Conservation (phyloP, 2,113 vertebrate species). For the Python bivittatus region DNA sequence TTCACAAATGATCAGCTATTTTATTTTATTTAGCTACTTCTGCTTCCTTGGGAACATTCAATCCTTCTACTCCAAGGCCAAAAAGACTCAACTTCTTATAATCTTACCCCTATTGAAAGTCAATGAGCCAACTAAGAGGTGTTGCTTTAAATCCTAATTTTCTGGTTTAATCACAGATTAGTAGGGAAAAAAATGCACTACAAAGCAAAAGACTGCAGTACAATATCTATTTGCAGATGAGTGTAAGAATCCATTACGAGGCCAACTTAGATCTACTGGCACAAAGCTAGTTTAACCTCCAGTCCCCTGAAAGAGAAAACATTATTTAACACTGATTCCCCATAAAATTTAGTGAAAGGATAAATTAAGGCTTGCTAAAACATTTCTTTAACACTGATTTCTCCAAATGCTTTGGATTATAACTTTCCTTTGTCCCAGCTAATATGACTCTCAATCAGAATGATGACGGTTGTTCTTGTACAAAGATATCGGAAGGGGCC, state of each 20-base stretch:
- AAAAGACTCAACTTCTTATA: background rate
- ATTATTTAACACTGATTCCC: background rate
- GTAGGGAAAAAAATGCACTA: background rate
- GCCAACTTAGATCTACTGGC: background rate
- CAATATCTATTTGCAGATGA: background rate
- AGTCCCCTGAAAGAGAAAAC: background rate
- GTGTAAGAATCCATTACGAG: background rate
- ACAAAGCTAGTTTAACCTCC: background rate
- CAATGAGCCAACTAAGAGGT: background rate
- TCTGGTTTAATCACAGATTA: background rate
- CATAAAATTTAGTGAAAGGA: background rate
- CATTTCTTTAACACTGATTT: background rate
- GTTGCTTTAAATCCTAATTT: background rate
- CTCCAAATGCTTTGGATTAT: background rate
- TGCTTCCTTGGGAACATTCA: background rate
- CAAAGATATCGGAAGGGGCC: background rate
- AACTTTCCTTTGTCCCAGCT: background rate
- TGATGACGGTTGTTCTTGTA: background rate
- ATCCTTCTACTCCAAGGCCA: background rate
- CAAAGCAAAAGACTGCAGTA: background rate
- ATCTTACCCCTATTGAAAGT: background rate
- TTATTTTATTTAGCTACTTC: background rate
- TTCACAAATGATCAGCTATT: background rate
- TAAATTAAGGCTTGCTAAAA: background rate
- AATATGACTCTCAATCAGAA: background rate